phyloP scores from a whole-genome alignment of 2,888 invertebrate genomes.

The Sclerodermus sp. region DNA sequence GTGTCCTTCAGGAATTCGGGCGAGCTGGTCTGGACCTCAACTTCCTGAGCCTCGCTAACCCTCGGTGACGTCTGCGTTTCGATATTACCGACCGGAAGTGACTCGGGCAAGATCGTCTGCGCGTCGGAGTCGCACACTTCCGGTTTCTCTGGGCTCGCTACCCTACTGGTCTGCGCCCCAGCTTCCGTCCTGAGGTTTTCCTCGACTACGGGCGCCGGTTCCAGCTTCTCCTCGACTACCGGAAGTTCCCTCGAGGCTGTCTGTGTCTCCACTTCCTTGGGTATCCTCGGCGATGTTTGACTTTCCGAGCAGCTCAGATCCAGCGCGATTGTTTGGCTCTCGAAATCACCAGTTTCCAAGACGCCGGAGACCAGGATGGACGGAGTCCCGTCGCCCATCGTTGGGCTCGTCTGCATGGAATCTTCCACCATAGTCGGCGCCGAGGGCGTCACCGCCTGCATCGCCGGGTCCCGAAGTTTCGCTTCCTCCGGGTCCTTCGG shows the following conservation, averaged over 20 bases:
- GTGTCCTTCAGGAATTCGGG: conserved; percentile 24
- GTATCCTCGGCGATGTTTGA: conserved; percentile 47
- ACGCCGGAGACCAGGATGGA: conserved; percentile 42
- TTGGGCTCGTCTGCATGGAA: conserved; percentile 52
- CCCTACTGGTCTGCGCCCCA: conserved; percentile 40
- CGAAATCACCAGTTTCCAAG: conserved; percentile 42
- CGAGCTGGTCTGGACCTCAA: conserved; percentile 38
- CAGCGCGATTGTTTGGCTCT: conserved; percentile 57
- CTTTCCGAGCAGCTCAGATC: conserved; percentile 36
- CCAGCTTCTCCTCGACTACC: conserved; percentile 31
- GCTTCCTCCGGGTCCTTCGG: conserved; percentile 26
- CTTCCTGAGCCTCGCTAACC: conserved; percentile 29
- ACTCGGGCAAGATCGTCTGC: conserved; percentile 58
- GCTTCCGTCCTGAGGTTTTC: conserved; percentile 48
- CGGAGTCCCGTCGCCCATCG: conserved; percentile 57
- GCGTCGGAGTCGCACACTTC: conserved; percentile 57
- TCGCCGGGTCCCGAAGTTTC: conserved; percentile 58
- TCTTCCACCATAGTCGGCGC: conserved; percentile 52
- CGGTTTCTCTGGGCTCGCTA: conserved; percentile 44
- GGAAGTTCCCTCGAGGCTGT: conserved; percentile 44
- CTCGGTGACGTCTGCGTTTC: conserved; percentile 47
- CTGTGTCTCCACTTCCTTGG: conserved; percentile 61
- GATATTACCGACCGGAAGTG: conserved; percentile 21
- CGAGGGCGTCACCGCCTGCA: conserved; percentile 59
- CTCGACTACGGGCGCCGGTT: conserved; percentile 56